These are phyloP conservation scores for Lumbricus terrestris DNA, from an alignment of 2,888 invertebrate genomes.

Conservation along the genomic window DNA sequence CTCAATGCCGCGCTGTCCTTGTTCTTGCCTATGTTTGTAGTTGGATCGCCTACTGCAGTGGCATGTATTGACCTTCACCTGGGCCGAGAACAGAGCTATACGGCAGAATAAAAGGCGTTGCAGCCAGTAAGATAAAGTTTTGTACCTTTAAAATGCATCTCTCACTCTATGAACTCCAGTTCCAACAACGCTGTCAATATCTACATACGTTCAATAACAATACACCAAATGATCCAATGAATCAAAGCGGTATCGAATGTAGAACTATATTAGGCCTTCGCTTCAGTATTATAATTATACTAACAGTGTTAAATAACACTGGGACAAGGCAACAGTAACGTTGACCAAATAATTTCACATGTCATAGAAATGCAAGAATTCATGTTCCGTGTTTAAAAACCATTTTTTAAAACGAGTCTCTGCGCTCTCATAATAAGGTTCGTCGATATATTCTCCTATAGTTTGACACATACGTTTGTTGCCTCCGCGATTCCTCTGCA, in stretches of 20 bases:
- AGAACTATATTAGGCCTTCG: background rate
- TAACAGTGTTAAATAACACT: background rate
- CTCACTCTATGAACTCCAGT: background rate
- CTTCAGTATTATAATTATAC: background rate
- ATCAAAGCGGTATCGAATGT: background rate
- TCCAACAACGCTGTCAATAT: background rate
- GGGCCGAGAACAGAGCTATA: too few species aligned
- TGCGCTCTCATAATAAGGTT: background rate
- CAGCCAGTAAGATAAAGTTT: background rate
- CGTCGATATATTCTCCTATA: too few species aligned
- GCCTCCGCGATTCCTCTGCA: background rate
- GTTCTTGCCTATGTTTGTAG: too few species aligned
- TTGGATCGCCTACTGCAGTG: too few species aligned
- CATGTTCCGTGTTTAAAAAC: background rate
- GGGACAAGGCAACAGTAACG: background rate
- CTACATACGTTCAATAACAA: too few species aligned
- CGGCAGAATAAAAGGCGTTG: too few species aligned
- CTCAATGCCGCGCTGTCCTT: too few species aligned
- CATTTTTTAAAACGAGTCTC: background rate
- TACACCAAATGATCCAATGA: background rate
- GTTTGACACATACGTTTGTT: background rate
- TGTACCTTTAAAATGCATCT: background rate
- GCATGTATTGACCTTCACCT: too few species aligned
- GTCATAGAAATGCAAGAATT: background rate
- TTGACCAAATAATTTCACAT: too few species aligned